Base-by-base conservation (phyloP, 2,113 vertebrate genomes). In the Siniperca knerii region DNA sequence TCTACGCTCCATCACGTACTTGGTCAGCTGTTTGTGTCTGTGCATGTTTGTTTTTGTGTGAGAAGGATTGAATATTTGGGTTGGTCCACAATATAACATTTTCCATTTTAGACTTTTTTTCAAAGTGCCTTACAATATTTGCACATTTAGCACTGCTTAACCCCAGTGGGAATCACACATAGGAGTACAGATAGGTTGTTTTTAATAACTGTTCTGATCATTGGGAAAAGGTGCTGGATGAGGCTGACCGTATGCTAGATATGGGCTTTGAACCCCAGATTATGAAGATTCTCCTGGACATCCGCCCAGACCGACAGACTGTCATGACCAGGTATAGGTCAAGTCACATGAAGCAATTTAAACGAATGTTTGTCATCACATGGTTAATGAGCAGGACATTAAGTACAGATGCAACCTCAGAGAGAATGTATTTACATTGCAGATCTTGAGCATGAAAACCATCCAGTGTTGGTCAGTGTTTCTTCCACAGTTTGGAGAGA, bases 181-280 rank as follows among this genome's bases (percentile, higher is more conserved):
- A n/a, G 0, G 8, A 66, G 21, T 57, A 0, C 4, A 66, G 55
- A 23, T 5, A 0, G 0, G 10, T 18, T 23, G 9, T 25, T 20
- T 70, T 18, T 50, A 65, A 23, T 11, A 82, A 62, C 13, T 21
- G 8, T 35, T 77, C 16, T 81, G 8, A 35, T 82, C 42, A 29
- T n/a, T 58, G 62, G 8, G 8, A 6, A 54, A 83, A 99, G 98
- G 98, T 99, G 68, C 95, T 99, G 86, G 98, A 99, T 86, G 98
- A 99, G 91, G 98, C 98, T 25, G 98, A 99, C 85, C 96, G 97
- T 29, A 99, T 99, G 98, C 70, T 99, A 55, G 98, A 99, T 82
- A 99, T 99, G 98, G 98, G 98, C 57, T 99, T 99, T 92, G 98
- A 99, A 92, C 98, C 98, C 50, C 98, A 99, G 91, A 99, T 99